A percentile compares a stretch with the other conserved stretches of the same genome.
Evolutionary conservation across 2,888 invertebrate genomes (phyloP).

Genomic region (Apomyelois bistriatella): DNA sequence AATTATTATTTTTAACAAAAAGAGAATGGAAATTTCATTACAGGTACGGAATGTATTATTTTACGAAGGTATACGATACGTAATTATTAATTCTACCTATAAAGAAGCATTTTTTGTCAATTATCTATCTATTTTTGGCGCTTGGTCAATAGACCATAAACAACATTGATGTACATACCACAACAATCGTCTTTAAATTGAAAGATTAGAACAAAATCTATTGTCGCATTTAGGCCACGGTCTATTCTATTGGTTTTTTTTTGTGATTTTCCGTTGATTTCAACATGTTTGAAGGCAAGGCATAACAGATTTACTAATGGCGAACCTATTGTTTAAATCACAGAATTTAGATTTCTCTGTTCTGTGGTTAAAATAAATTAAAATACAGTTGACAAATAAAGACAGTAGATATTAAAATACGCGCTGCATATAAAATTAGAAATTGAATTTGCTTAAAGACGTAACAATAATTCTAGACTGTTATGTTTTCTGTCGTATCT

Average conservation of each 20-base stretch:
- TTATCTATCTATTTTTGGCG: conserved; percentile 10
- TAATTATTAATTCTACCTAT: not conserved
- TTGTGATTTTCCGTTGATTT: not conserved
- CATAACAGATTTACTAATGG: not conserved
- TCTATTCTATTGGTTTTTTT: conserved; percentile 5
- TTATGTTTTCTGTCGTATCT: no score
- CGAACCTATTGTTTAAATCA: not conserved
- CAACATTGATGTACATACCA: conserved; percentile 17
- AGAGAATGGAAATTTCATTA: no score
- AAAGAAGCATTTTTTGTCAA: not conserved
- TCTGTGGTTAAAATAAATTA: no score
- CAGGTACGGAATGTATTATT: no score
- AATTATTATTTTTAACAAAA: no score
- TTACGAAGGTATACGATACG: no score
- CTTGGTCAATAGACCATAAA: conserved; percentile 12
- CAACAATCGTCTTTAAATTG: conserved; percentile 41
- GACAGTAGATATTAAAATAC: no score
- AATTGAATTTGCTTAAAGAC: no score
- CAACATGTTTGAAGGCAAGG: not conserved
- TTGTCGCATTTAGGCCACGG: conserved; percentile 46
- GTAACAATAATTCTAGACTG: no score
- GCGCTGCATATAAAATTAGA: no score
- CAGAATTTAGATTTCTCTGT: no score
- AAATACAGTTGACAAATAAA: no score
- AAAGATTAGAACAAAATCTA: conserved; percentile 52